A percentile compares a stretch with the other conserved stretches of the same genome.
phyloP scores from a whole-genome alignment of 1,140 invertebrate genomes.

The Philopotamus ludificatus region DNA sequence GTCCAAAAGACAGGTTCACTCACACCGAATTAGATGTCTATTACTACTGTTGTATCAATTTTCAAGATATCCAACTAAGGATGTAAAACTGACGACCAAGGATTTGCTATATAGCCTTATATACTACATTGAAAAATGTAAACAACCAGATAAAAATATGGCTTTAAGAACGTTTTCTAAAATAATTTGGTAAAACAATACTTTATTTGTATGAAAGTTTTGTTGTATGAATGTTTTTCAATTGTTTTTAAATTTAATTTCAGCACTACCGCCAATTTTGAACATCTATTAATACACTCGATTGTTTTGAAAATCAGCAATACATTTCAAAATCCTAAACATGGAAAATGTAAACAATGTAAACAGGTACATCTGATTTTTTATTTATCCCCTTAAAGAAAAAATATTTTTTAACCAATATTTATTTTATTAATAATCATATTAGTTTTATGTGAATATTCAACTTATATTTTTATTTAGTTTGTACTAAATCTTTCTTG shows the following conservation, averaged over 20 bases:
- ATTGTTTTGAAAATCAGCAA: slow-evolving; percentile 27
- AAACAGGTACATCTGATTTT: too few species aligned
- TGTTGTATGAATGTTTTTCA: background rate
- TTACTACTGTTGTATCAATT: slow-evolving; percentile 27
- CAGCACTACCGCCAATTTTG: slow-evolving; percentile 28
- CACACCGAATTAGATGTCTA: slow-evolving; percentile 20
- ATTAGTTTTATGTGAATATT: slow-evolving; percentile 3
- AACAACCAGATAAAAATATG: slow-evolving; percentile 46
- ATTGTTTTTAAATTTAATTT: slow-evolving; percentile 17
- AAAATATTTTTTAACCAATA: too few species aligned
- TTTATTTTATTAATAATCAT: background rate
- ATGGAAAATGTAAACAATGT: slow-evolving; percentile 50
- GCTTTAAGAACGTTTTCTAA: slow-evolving; percentile 49
- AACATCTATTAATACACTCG: slow-evolving; percentile 27
- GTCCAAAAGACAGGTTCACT: slow-evolving; percentile 13
- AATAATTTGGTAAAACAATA: slow-evolving; percentile 46
- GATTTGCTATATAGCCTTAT: slow-evolving; percentile 49
- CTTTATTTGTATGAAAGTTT: background rate
- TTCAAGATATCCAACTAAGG: slow-evolving; percentile 17
- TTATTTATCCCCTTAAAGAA: too few species aligned
- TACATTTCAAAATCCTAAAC: slow-evolving; percentile 30
- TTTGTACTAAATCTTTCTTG: background rate
- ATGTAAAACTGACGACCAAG: slow-evolving; percentile 18
- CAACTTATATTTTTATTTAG: background rate
- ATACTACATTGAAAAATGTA: slow-evolving; percentile 49